Conservation (phyloP, 53 echinoderm and acorn worm species). For the Crossaster papposus region DNA sequence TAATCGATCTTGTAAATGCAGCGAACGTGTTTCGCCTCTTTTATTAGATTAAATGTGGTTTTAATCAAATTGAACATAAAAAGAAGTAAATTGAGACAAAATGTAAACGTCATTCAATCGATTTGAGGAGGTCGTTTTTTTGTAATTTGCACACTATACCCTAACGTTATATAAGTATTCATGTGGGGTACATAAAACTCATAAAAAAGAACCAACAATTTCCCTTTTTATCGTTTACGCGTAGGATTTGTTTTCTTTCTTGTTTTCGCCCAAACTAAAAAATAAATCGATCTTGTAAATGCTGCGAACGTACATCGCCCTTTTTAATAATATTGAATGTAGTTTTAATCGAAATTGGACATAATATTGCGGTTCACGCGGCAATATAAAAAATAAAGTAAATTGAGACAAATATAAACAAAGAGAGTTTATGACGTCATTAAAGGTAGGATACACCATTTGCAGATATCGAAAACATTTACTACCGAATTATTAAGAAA, state of each 20-base stretch:
- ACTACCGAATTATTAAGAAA: too few species aligned
- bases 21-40: not conserved
- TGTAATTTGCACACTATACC: too few species aligned
- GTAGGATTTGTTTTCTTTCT: too few species aligned
- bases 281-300: not conserved
- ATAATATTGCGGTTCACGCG: not conserved
- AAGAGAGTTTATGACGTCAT: too few species aligned
- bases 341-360: conserved; percentile 14
- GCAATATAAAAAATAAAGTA: not conserved
- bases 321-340: not conserved
- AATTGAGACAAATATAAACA: not conserved
- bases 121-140: too few species aligned
- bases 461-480: too few species aligned
- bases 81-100: not conserved
- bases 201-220: not conserved
- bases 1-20: not conserved
- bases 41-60: not conserved
- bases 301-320: not conserved
- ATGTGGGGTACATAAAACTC: too few species aligned
- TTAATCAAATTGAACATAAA: not conserved
- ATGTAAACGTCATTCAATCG: too few species aligned
- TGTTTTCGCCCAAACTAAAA: not conserved
- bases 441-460: too few species aligned
- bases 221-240: too few species aligned
- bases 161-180: too few species aligned